Evolutionary conservation across 2,888 invertebrate genomes (phyloP), one percentile per base, ranked within the genome.

Genomic region (Megamerina dolium): DNA sequence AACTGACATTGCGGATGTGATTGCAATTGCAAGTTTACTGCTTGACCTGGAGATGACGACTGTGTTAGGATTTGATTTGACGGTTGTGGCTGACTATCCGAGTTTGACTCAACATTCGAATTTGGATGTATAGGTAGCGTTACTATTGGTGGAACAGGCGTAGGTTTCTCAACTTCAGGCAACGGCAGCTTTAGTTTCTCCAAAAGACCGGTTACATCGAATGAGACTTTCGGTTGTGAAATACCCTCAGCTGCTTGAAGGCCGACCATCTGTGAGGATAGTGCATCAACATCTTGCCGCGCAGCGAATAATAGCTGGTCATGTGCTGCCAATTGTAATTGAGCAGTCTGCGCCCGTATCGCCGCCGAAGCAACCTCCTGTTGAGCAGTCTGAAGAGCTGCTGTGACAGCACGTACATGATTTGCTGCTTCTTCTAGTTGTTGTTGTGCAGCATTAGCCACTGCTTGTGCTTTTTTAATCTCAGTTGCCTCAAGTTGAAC

Each of bases 241-340:
- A 70, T 61, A 3, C 70, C 69, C 48, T 68, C 70, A 20, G 66
- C 66, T 5, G 68, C 69, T 41, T 70, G 68, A 29, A 68, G 43
- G 0, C 66, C 68, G 2, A 69, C 70, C 55, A 70, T 67, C 53
- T 72, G 70, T 2, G 72, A 67, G 9, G 72, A 72, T 1, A 72
- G 36, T 2, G 70, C 63, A 35, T 72, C 72, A 14, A 72, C 71
- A 41, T 67, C 67, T 54, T 72, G 72, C 2, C 72, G 60, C 4
- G 72, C 70, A 1, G 72, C 70, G 42, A 72, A 72, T 5, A 72
- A 46, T 26, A 72, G 48, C 46, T 72, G 72, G 50, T 72, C 71
- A 39, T 72, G 72, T 0, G 72, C 72, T 3, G 71, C 70, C 42
- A 72, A 46, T 52, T 72, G 72, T 3, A 72, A 48, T 42, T 71